Base-by-base conservation (phyloP, 2,888 invertebrate species). In the Rhingia rostrata region DNA sequence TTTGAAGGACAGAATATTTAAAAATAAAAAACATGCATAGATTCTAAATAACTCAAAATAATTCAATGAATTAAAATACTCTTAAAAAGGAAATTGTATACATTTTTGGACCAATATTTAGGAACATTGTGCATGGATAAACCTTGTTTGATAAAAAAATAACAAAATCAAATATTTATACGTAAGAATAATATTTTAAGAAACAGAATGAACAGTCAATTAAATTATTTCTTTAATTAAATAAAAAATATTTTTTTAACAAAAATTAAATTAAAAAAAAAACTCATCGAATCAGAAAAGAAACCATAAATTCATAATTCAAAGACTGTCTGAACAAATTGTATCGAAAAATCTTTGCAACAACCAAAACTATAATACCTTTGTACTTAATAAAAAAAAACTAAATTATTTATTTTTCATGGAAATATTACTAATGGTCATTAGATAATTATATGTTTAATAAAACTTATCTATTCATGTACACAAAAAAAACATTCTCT, bases 91-190 rank as follows among this genome's bases (percentile, higher is more conserved):
- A 53, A 66, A 30, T 39, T 49, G 9, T 61, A 61, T 49, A 67
- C 54, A 73, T 69, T 79, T 78, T 83, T 79, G 83, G 83, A 83
- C 83, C 83, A 83, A 83, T 43, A 67, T 74, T 47, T 45, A 73
- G 63, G 63, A 64, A 51, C 33, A 35, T 53, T 47, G 58, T 39
- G 37, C 30, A 14, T 12, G 6, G 43, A 30, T 22, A 32, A 45
- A 37, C 33, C 22, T 7, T 45, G 67, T 67, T 67, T 6, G 35
- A 54, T n/a, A 22, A 30, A 47, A 60, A 49, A 49, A 33, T 41
- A 70, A 35, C 14, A 66, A 49, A 43, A 33, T 32, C 10, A 58
- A 14, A 37, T 54, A 45, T 33, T 43, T 64, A 75, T 41, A 74
- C 67, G 67, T 77, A 77, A 61, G 67, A 69, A 77, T 69, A 75